Base-by-base conservation (phyloP, 1,140 invertebrate species). In the Drosophila orosa region DNA sequence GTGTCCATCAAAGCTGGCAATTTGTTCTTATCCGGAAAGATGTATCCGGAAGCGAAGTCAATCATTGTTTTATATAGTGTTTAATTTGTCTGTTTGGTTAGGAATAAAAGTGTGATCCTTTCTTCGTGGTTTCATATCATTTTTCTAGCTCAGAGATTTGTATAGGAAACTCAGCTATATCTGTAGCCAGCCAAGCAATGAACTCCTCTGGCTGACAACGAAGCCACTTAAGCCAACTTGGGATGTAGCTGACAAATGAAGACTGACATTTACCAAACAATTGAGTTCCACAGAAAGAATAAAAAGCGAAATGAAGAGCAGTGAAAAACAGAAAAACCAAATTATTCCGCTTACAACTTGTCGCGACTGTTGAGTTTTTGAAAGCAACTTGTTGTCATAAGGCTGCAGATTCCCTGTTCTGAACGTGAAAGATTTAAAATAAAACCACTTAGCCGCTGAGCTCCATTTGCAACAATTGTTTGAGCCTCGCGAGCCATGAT, bases 241-340 rank as follows among this genome's bases (percentile, higher is more conserved):
- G 66, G 44, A 59, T 68, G 80, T 82, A 66, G 50, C 77, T 91
- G 89, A 91, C 84, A 91, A 91, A 91, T 91, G 89, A 91, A 91
- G 89, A 91, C 80, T 91, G 89, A 91, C 89, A 91, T 85, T 86
- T 73, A 91, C 89, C 84, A 91, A 91, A 91, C 89, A 91, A 74
- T 75, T 80, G 65, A 69, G 67, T 33, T 69, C 17, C 27, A 35
- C 45, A 42, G 19, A 22, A 35, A 67, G 25, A 24, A n/a, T n/a
- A 42, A 35, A 65, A 69, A 37, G 19, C 13, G 13, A 55, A 69
- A 39, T 48, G 44, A 54, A 66, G 60, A 52, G 29, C 37, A 27
- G 33, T 42, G 74, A 74, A 80, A 79, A 77, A 74, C 83, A 89
- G 82, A 74, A 82, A 73, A 73, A 74, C 37, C 42, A 68, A 79